phyloP scores from a whole-genome alignment of 1,140 invertebrate species.

The Amphibalanus amphitrite region DNA sequence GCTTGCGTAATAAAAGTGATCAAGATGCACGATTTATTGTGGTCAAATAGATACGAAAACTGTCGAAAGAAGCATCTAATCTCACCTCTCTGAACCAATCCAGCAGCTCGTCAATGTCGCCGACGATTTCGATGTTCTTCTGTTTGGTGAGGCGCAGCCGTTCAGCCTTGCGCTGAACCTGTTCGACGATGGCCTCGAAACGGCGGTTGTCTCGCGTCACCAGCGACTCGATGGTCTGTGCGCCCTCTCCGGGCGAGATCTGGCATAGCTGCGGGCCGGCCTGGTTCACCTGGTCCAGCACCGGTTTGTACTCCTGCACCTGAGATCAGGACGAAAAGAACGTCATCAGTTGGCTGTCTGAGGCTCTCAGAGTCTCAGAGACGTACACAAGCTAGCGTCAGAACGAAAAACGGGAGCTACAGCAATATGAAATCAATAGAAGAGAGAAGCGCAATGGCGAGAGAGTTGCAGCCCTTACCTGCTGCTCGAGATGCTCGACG shows the following conservation, averaged over 20 bases:
- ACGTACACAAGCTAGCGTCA: too few relatives aligned
- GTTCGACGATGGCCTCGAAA: conserved; percentile 86
- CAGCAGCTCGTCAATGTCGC: conserved; percentile 82
- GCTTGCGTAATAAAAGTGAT: neutral
- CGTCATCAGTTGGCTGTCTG: too few relatives aligned
- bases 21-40: neutral
- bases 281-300: conserved; percentile 72
- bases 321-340: neutral
- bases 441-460: too few relatives aligned
- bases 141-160: conserved; percentile 70
- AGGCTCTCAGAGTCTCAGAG: too few relatives aligned
- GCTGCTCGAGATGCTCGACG: conserved; percentile 61
- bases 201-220: conserved; percentile 79
- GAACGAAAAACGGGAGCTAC: too few relatives aligned
- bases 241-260: conserved; percentile 72
- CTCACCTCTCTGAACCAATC: conserved; percentile 85
- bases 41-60: neutral
- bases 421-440: too few relatives aligned
- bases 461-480: conserved; percentile 25
- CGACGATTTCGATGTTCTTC: conserved; percentile 69
- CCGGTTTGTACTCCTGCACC: conserved; percentile 53
- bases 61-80: neutral
- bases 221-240: conserved; percentile 79
- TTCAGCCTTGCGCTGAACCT: conserved; percentile 83
- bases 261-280: conserved; percentile 81